Evolutionary conservation across 2,888 invertebrate species (phyloP).

Genomic region (Parochlus steinenii): DNA sequence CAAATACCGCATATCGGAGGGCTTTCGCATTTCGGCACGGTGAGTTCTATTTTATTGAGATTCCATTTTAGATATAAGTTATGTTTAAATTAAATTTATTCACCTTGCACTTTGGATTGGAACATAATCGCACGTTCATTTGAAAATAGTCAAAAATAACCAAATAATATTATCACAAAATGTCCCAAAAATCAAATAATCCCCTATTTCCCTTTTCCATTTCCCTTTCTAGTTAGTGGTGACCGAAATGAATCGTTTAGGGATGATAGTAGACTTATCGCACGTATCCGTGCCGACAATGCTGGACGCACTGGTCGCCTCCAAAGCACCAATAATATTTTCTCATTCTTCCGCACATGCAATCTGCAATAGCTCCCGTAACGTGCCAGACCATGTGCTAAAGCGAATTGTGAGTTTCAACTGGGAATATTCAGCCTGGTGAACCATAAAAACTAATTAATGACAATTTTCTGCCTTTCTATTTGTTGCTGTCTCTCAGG

Average conservation of each 20-base stretch:
- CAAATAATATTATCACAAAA: neutral
- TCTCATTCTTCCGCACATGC: slow-evolving; percentile 72
- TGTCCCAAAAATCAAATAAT: neutral
- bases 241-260: slow-evolving; percentile 75
- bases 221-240: slow-evolving; percentile 47
- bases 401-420: slow-evolving; percentile 40
- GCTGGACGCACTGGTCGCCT: slow-evolving; percentile 57
- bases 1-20: slow-evolving; percentile 42
- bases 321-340: slow-evolving; percentile 69
- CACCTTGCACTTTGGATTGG: too few species aligned
- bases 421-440: too few species aligned
- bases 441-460: neutral
- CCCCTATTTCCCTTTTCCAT: slow-evolving; percentile 38
- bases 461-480: neutral
- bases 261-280: slow-evolving; percentile 73
- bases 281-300: slow-evolving; percentile 69
- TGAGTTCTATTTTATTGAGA: slow-evolving; percentile 23
- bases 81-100: neutral
- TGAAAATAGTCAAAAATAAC: neutral
- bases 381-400: slow-evolving; percentile 64
- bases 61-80: neutral
- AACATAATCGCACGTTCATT: neutral
- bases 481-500: slow-evolving; percentile 27
- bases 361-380: slow-evolving; percentile 63
- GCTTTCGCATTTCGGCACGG: slow-evolving; percentile 44